Evolutionary conservation across 2,797 vertebrate species (phyloP), one percentile per base, ranked within the genome.

Genomic region (Alectoris magna): DNA sequence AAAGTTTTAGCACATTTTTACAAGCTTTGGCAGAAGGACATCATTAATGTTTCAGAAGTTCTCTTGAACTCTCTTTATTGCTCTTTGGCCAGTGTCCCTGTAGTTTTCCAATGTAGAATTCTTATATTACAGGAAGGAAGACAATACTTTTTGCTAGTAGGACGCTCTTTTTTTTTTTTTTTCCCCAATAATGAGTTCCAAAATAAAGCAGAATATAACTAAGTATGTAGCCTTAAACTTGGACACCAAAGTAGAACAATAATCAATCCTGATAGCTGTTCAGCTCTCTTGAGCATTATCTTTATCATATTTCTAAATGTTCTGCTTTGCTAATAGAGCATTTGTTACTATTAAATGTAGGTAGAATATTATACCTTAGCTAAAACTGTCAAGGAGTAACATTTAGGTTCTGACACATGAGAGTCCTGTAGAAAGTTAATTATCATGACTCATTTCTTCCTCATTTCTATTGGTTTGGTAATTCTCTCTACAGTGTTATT

Each of bases 31-130:
- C 93, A 95, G 88, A 90, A 95, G 69, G 84, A 58, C 53, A 87
- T 94, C 94, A 92, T 96, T 97, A 97, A 97, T 83, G 94, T 96
- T 97, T 97, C 90, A 97, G 90, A 96, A 97, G 88, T 96, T 96
- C 64, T 95, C 66, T 58, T 88, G 74, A 62, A 93, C 77, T 63
- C 71, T 93, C 44, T 86, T 96, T 94, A 91, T 72, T 87, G 62
- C 34, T 93, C 87, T 91, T 96, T 96, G 91, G 95, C 91, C 91
- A 91, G 59, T 63, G 66, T 95, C 60, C 89, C 90, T 83, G 87
- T 77, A 91, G 81, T 83, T 93, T 97, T 96, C 88, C 91, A 93
- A 60, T 60, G 23, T 93, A 97, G 34, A 53, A 56, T 93, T 75
- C 86, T 86, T 96, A 97, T 93, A 95, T 93, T 91, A 86, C 59